Conservation (phyloP, 2,113 vertebrate genomes). For the Corynorhinus townsendii region DNA sequence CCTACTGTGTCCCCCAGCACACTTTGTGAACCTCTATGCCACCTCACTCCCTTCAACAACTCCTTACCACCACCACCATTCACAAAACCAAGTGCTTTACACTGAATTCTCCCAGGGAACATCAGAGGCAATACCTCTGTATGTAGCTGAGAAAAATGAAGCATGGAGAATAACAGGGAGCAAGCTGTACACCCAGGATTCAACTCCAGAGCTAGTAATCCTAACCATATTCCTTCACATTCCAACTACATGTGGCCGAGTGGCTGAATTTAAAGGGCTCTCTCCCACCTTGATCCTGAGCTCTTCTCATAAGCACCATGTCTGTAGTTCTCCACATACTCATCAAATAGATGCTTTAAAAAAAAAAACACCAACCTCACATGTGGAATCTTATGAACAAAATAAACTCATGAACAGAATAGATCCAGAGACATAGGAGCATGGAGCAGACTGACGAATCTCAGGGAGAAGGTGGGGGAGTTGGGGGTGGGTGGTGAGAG, state of each 20-base stretch:
- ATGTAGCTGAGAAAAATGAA: background rate
- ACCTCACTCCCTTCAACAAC: background rate
- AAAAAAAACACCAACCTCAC: background rate
- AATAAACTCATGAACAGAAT: too few relatives aligned
- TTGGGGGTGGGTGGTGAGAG: too few relatives aligned
- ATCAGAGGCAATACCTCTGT: rapidly evolving
- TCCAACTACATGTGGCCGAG: rapidly evolving
- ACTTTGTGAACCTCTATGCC: background rate
- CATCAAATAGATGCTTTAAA: background rate
- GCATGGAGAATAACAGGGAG: background rate
- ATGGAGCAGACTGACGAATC: too few relatives aligned
- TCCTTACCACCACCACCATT: too few relatives aligned
- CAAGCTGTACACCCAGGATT: background rate
- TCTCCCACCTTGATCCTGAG: background rate
- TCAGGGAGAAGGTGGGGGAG: too few relatives aligned
- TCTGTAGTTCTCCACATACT: too few relatives aligned
- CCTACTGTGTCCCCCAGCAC: too few relatives aligned
- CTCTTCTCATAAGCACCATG: background rate
- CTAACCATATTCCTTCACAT: background rate
- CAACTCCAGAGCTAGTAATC: rapidly evolving
- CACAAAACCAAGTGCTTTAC: background rate
- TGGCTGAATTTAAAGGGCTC: background rate
- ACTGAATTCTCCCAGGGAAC: background rate
- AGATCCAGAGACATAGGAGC: too few relatives aligned
- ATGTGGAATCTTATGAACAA: too few relatives aligned